phyloP scores from a whole-genome alignment of 2,888 invertebrate species.

The Diaperis boleti region DNA sequence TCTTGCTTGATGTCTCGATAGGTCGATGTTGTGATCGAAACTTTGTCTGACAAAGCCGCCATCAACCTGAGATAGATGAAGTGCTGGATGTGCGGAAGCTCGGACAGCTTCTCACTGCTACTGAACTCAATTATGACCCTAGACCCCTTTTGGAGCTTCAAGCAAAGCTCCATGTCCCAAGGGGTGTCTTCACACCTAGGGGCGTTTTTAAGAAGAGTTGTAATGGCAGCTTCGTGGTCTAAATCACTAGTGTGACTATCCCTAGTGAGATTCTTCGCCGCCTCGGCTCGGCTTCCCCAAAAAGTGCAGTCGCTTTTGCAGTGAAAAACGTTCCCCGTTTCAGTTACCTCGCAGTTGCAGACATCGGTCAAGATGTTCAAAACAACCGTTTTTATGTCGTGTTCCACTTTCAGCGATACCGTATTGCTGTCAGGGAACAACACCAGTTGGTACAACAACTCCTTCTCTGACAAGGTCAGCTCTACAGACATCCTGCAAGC shows the following conservation, averaged over 20 bases:
- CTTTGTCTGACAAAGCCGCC: background rate
- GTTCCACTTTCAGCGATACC: background rate
- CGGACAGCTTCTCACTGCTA: background rate
- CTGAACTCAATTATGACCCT: background rate
- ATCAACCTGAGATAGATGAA: background rate
- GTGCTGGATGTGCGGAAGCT: background rate
- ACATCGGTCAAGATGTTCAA: background rate
- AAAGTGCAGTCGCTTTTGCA: background rate
- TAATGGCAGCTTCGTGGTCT: background rate
- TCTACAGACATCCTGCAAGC: background rate
- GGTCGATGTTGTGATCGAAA: background rate
- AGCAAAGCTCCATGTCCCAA: background rate
- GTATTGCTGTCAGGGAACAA: background rate
- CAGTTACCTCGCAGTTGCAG: background rate
- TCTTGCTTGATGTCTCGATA: no score
- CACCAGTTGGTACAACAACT: background rate
- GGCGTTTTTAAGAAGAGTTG: background rate
- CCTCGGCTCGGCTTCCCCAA: background rate
- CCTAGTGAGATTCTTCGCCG: background rate
- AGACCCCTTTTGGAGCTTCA: background rate
- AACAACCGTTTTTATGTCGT: background rate
- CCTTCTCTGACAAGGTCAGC: background rate
- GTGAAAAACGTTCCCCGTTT: background rate
- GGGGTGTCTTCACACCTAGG: background rate
- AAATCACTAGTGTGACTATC: background rate